Evolutionary conservation across 2,113 vertebrate species (phyloP), one percentile per base, ranked within the genome.

Genomic region (Sander vitreus): DNA sequence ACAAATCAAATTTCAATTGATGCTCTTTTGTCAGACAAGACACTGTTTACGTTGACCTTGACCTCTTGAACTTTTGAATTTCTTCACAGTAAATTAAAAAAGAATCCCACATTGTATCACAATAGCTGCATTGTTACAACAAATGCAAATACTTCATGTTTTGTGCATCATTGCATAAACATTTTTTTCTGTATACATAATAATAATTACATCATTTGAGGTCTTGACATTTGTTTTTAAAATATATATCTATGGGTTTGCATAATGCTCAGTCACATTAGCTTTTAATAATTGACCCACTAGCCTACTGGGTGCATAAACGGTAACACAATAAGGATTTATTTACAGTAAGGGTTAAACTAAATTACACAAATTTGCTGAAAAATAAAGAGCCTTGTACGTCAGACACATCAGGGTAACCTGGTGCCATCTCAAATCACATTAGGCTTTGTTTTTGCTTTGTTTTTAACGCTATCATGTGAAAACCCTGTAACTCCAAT

Each of bases 1-100:
- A 75, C 18, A 58, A 80, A 83, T 82, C 2, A 5, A 14, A 53
- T 80, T 73, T 59, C 60, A 76, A 15, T 16, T 2, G 3, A 14
- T 72, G 19, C 13, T 12, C 36, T 2, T n/a, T n/a, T 25, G 64
- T 73, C 48, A 51, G 47, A 48, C 18, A 53, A 71, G n/a, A 58
- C 59, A 33, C 39, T 39, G 39, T 10, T 39, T 10, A 39, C 9
- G 8, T 11, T 65, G 25, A 69, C 76, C 21, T 33, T 3, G 30
- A 33, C 30, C 30, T 33, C 30, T 33, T 33, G 30, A 33, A 33
- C 30, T 53, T 39, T 62, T 57, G 14, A 65, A 15, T 21, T 47
- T 47, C 11, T 27, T 33, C n/a, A 50, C 15, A 51, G 50, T 51
- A 51, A 51, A n/a, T 60, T 60, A 39, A 57, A 23, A 19, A 16